These are phyloP conservation scores for Protaetia brevitarsis DNA, from an alignment of 1,140 invertebrate genomes.

Conservation along the genomic window DNA sequence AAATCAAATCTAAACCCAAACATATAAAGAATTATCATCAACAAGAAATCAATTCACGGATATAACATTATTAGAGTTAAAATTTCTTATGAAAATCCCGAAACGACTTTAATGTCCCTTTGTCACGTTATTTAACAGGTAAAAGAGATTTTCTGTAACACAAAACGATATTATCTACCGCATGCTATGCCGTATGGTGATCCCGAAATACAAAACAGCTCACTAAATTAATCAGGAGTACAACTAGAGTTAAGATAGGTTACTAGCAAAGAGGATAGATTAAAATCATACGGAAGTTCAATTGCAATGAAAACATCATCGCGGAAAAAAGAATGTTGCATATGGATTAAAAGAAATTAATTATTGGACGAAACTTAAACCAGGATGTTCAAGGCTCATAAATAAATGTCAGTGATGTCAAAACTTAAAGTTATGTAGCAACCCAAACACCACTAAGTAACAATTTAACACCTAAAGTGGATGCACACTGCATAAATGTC, in stretches of 20 bases:
- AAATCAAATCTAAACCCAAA: background rate
- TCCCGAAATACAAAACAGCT: background rate
- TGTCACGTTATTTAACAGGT: background rate
- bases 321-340: too few relatives aligned
- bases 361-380: too few relatives aligned
- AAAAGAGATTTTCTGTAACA: background rate
- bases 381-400: too few relatives aligned
- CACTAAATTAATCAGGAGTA: background rate
- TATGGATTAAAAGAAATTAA: too few relatives aligned
- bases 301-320: too few relatives aligned
- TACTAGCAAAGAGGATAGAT: too few relatives aligned
- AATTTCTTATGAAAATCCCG: background rate
- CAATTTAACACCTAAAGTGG: too few relatives aligned
- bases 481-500: too few relatives aligned
- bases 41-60: background rate
- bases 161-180: background rate
- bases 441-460: too few relatives aligned
- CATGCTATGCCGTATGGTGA: background rate
- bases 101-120: background rate
- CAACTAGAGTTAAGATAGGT: background rate
- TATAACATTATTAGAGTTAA: background rate
- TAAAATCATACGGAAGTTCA: too few relatives aligned
- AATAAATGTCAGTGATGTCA: too few relatives aligned
- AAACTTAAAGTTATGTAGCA: too few relatives aligned
- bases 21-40: background rate